Evolutionary conservation across 2,113 vertebrate species (phyloP).

Genomic region (Daphoenositta chrysoptera): DNA sequence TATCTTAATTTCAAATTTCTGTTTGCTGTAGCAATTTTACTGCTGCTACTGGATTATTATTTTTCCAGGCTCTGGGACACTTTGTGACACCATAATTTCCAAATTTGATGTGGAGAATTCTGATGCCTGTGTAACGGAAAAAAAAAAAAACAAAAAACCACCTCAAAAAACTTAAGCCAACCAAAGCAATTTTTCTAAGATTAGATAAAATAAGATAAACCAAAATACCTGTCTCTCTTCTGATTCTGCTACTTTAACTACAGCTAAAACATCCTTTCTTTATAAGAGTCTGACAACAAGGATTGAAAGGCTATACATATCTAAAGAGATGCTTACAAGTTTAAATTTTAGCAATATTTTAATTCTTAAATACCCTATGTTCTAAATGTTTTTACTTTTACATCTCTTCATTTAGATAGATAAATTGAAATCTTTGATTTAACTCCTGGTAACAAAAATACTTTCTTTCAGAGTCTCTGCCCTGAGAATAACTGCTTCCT

Average conservation of each 20-base stretch:
- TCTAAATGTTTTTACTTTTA: neutral
- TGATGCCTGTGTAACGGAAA: neutral
- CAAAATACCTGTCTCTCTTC: neutral
- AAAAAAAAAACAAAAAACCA: neutral
- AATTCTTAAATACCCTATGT: neutral
- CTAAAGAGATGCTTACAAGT: neutral
- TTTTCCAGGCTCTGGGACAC: neutral
- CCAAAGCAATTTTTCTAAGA: neutral
- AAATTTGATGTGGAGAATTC: neutral
- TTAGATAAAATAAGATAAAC: neutral
- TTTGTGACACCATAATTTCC: neutral
- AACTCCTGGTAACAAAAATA: neutral
- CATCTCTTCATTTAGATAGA: neutral
- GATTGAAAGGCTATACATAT: neutral
- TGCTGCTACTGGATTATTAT: neutral
- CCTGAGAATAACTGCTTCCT: neutral
- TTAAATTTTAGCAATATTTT: neutral
- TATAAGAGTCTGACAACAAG: neutral
- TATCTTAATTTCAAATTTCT: conserved; percentile 27
- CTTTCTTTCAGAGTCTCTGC: neutral
- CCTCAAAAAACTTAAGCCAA: no score
- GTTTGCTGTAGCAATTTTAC: conserved; percentile 8
- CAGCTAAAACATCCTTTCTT: neutral
- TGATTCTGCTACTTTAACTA: neutral
- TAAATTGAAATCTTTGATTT: neutral